Evolutionary conservation across 2,888 invertebrate genomes (phyloP), one percentile per base, ranked within the genome.

Genomic region (Mesorhabditis sp.): DNA sequence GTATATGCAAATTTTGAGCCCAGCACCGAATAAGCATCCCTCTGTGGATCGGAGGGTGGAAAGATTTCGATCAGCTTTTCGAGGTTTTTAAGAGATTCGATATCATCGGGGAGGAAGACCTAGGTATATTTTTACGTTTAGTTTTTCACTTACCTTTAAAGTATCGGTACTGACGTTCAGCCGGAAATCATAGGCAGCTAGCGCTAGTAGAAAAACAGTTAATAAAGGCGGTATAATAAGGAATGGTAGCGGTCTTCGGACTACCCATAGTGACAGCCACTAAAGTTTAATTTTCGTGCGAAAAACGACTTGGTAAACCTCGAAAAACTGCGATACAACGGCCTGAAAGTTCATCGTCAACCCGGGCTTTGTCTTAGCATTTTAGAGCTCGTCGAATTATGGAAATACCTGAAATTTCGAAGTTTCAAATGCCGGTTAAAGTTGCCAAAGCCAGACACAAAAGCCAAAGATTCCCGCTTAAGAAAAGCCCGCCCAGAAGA

Each of bases 91-190:
- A 85, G 70, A 43, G 83, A 79, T 63, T 75, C 71, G 76, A 83
- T 80, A 45, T 82, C 76, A 66, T 85, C 85, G n/a, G 85, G 85
- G 28, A 85, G 78, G 68, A 85, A 85, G 65, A 85, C 81, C 72
- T 78, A 41, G 64, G 28, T 7, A 15, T 63, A 13, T n/a, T 63
- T 15, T 41, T 63, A 58, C 64, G 10, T 63, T 15, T n/a, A n/a
- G 13, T 6, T 50, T n/a, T 50, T 50, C 7, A 15, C 28, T n/a
- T 42, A 28, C 42, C 28, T 4, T 45, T 69, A 79, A 67, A 4
- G 80, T 78, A 63, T 80, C 78, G 66, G 78, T 80, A 6, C 76
- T 75, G 41, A 76, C 69, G 62, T 78, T 77, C 65, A 80, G 45
- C 63, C 76, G 77, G 45, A 78, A 76, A 62, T 78, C 72, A 5